These are phyloP conservation scores for Microplitis mediator DNA, from an alignment of 1,140 invertebrate species.

Conservation along the genomic window DNA sequence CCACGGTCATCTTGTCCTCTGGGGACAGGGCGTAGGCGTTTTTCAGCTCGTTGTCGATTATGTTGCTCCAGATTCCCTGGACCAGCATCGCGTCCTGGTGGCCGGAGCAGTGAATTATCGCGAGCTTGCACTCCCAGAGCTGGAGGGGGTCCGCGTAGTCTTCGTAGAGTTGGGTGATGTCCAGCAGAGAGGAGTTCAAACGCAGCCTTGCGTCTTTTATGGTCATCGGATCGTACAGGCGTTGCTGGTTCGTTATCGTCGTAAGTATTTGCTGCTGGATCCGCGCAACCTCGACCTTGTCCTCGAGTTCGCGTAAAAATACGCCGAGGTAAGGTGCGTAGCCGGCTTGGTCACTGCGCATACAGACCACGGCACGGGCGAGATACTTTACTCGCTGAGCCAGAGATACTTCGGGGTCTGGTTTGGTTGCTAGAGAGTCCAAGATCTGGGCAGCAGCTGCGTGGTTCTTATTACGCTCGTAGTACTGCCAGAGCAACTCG, in stretches of 20 bases:
- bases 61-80: conserved; percentile 81
- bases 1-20: conserved; percentile 70
- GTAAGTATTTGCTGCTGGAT: conserved; percentile 78
- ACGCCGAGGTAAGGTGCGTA: conserved; percentile 80
- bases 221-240: conserved; percentile 47
- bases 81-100: conserved; percentile 79
- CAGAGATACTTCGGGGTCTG: conserved; percentile 69
- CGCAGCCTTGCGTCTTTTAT: conserved; percentile 60
- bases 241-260: conserved; percentile 64
- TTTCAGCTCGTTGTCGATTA: conserved; percentile 67
- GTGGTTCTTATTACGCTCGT: conserved; percentile 91
- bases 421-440: conserved; percentile 82
- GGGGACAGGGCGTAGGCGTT: conserved; percentile 47
- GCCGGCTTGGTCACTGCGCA: conserved; percentile 83
- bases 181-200: conserved; percentile 69
- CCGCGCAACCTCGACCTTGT: conserved; percentile 88
- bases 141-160: conserved; percentile 81
- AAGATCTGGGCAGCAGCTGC: conserved; percentile 91
- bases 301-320: conserved; percentile 89
- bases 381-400: conserved; percentile 86
- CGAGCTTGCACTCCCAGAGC: conserved; percentile 84
- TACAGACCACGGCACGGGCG: conserved; percentile 92
- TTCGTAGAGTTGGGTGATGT: conserved; percentile 80
- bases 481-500: conserved; percentile 95
- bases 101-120: conserved; percentile 83